Conservation (phyloP, 1,140 invertebrate species). For the Ooceraea biroi region DNA sequence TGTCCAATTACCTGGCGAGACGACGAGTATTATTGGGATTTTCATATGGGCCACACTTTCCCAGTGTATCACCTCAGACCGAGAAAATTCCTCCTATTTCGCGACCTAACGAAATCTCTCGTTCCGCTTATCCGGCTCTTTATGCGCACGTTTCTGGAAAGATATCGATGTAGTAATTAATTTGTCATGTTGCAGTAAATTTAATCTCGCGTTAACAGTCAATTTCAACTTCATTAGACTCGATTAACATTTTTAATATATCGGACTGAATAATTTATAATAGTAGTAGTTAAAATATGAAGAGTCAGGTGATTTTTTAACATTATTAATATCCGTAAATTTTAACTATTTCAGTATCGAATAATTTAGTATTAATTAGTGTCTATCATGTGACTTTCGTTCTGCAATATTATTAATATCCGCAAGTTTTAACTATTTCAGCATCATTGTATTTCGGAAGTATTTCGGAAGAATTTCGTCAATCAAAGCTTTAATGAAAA, state of each 20-base stretch:
- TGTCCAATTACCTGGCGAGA: constrained; percentile 57
- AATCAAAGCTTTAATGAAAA: background rate
- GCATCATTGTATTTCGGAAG: too few species aligned
- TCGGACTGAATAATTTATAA: background rate
- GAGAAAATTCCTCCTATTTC: constrained; percentile 31
- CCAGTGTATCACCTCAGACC: constrained; percentile 26
- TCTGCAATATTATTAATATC: too few species aligned
- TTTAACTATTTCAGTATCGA: too few species aligned
- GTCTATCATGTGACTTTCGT: too few species aligned
- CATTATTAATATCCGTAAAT: too few species aligned
- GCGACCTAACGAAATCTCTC: constrained; percentile 43
- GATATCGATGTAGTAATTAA: background rate
- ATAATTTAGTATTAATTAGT: too few species aligned
- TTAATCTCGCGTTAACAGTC: constrained; percentile 52
- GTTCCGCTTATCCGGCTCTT: background rate
- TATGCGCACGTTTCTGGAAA: background rate
- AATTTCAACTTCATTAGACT: background rate
- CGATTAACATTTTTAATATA: constrained; percentile 53
- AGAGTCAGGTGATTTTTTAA: too few species aligned
- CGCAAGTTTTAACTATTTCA: too few species aligned
- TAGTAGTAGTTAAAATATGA: too few species aligned
- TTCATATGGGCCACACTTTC: constrained; percentile 58
- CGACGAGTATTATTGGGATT: constrained; percentile 63
- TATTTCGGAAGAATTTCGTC: background rate
- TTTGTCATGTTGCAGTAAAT: constrained; percentile 11